phyloP scores from a whole-genome alignment of 2,797 vertebrate genomes.

The Crenichthys baileyi region DNA sequence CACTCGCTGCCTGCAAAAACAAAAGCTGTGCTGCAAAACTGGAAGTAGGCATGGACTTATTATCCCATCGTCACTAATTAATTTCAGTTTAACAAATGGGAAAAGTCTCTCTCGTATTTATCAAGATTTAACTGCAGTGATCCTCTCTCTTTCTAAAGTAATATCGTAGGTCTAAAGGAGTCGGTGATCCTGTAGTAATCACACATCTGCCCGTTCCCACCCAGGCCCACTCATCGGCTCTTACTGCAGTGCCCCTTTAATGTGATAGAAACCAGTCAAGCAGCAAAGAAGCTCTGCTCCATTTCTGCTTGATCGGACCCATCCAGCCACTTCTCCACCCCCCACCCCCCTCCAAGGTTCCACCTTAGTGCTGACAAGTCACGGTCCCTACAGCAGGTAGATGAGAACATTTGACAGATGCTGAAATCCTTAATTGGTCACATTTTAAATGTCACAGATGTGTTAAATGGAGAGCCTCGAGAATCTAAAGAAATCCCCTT shows the following conservation, averaged over 20 bases:
- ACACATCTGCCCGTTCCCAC: slow-evolving; percentile 25
- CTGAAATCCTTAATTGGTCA: slow-evolving; percentile 29
- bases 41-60: slow-evolving; percentile 54
- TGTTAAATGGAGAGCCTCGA: background rate
- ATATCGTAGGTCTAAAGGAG: slow-evolving; percentile 31
- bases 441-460: slow-evolving; percentile 15
- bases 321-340: background rate
- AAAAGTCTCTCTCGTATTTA: slow-evolving; percentile 10
- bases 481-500: slow-evolving; percentile 5
- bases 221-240: slow-evolving; percentile 49
- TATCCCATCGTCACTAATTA: slow-evolving; percentile 3
- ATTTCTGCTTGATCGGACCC: slow-evolving; percentile 42
- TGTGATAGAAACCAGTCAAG: slow-evolving; percentile 69
- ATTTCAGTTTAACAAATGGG: slow-evolving; percentile 8
- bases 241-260: slow-evolving; percentile 58
- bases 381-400: slow-evolving; percentile 11
- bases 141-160: slow-evolving; percentile 36
- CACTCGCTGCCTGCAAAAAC: slow-evolving; percentile 36
- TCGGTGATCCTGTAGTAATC: slow-evolving; percentile 54
- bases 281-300: slow-evolving; percentile 44
- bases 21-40: slow-evolving; percentile 55
- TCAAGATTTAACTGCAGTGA: slow-evolving; percentile 10
- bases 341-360: slow-evolving; percentile 49
- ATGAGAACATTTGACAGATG: slow-evolving; percentile 5
- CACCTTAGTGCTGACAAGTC: slow-evolving; percentile 13